Conservation (phyloP, 1,140 invertebrate genomes). For the Heliconius himera region DNA sequence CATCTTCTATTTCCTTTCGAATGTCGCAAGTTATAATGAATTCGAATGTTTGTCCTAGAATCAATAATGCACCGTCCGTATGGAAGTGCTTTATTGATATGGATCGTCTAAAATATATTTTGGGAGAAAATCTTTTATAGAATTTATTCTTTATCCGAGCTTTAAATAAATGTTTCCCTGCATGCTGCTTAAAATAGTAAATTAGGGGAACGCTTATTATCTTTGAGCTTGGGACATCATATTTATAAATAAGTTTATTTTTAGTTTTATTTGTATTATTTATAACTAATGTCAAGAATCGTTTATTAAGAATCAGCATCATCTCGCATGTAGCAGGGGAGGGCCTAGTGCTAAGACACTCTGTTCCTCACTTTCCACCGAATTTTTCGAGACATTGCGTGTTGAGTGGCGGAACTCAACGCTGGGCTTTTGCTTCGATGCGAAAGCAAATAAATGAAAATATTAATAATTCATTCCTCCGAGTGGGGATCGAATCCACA, state of each 20-base stretch:
- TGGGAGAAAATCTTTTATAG: not conserved
- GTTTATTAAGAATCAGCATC: no score
- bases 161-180: not conserved
- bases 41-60: conserved; percentile 10
- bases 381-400: no score
- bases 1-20: conserved; percentile 32
- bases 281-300: no score
- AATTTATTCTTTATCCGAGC: not conserved
- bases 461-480: no score
- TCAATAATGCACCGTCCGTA: not conserved
- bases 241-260: not conserved
- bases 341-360: no score
- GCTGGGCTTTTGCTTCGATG: no score
- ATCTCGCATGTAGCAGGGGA: no score
- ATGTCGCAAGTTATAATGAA: conserved; percentile 20
- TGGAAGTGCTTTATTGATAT: conserved; percentile 20
- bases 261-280: no score
- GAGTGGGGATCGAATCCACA: no score
- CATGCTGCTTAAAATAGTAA: not conserved
- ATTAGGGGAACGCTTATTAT: not conserved
- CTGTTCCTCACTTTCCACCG: no score
- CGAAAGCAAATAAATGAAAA: no score
- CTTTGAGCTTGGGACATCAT: not conserved
- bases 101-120: not conserved
- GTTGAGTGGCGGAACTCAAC: no score